Conservation (phyloP, 2,888 invertebrate genomes). For the Dasypogon diadema region DNA sequence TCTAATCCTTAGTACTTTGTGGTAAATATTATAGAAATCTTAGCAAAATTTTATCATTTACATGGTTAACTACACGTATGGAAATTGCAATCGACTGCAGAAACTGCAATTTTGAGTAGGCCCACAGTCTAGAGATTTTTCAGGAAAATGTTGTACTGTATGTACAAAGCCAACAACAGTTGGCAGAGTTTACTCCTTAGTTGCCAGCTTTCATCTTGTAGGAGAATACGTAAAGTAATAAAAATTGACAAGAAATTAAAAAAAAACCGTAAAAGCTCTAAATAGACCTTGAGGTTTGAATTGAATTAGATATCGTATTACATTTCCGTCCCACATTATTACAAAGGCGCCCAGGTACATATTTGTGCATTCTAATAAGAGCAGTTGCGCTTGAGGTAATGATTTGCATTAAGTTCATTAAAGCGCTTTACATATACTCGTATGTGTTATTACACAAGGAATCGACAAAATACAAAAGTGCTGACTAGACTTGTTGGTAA, state of each 20-base stretch:
- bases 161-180: no score
- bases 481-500: not conserved
- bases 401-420: slow-evolving; percentile 19
- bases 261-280: slow-evolving; percentile 29
- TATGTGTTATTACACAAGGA: not conserved
- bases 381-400: not conserved
- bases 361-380: slow-evolving; percentile 25
- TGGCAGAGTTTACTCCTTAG: no score
- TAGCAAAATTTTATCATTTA: no score
- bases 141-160: no score
- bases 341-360: slow-evolving; percentile 14
- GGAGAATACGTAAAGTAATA: no score
- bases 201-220: no score
- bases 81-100: no score
- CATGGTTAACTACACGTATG: no score
- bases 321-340: slow-evolving; percentile 45
- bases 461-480: not conserved
- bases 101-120: no score
- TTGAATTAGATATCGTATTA: slow-evolving; percentile 39
- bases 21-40: no score
- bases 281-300: slow-evolving; percentile 40
- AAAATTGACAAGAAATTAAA: slow-evolving; percentile 37
- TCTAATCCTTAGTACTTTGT: no score
- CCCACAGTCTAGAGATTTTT: no score
- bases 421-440: not conserved